A percentile compares a stretch with the other conserved stretches of the same genome.
Conservation (phyloP, 2,797 vertebrate species). For the Danio aesculapii region DNA sequence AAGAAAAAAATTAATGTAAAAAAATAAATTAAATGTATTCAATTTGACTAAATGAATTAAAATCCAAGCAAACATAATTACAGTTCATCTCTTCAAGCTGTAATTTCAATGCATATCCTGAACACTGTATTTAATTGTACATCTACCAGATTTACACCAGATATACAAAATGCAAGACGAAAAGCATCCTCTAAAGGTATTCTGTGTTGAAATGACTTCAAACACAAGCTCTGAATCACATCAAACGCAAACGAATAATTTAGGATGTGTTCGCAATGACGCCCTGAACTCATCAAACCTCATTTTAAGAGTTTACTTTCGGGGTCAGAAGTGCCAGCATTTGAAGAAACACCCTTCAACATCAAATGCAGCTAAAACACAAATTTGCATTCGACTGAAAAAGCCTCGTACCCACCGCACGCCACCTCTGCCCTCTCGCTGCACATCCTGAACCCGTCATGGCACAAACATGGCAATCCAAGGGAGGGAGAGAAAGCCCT, state of each 20-base stretch:
- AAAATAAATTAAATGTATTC: no score
- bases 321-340: not conserved
- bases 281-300: not conserved
- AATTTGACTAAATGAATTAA: no score
- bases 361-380: constrained; percentile 11
- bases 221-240: not conserved
- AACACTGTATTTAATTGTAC: no score
- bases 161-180: no score
- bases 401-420: not conserved
- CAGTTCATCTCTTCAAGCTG: no score
- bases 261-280: not conserved
- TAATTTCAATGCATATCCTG: no score
- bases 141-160: no score
- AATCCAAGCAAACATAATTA: no score
- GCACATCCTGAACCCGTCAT: constrained; percentile 29
- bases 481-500: constrained; percentile 65
- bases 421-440: constrained; percentile 25
- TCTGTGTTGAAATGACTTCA: no score
- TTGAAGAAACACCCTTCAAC: not conserved
- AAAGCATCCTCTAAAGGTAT: not conserved
- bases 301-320: not conserved
- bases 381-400: not conserved
- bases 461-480: constrained; percentile 64
- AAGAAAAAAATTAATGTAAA: no score
- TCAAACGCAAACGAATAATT: not conserved